A percentile compares a stretch with the other conserved stretches of the same genome.
Conservation (phyloP, 2,797 vertebrate genomes). For the Labroides dimidiatus region DNA sequence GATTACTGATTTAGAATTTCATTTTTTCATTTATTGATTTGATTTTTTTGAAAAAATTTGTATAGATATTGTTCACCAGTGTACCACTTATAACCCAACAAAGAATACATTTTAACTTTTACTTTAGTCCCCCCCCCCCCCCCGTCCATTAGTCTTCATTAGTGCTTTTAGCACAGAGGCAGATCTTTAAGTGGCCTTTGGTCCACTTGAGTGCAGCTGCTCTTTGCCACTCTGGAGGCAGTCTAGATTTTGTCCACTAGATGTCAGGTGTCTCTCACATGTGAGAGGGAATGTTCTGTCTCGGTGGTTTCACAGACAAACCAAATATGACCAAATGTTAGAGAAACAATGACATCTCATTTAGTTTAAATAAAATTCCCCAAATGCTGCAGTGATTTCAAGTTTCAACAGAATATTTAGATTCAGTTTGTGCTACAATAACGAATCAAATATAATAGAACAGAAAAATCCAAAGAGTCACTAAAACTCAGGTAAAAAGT, state of each 20-base stretch:
- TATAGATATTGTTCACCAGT: too few relatives aligned
- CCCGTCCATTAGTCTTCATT: too few relatives aligned
- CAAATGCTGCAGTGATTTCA: background rate
- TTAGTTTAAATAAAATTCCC: background rate
- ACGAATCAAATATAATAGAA: background rate
- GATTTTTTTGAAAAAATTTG: too few relatives aligned
- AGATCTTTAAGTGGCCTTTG: too few relatives aligned
- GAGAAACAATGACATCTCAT: background rate
- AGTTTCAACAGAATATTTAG: background rate
- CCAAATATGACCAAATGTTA: background rate
- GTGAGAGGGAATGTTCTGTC: slow-evolving; percentile 20
- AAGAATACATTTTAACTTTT: too few relatives aligned
- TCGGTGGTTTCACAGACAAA: background rate
- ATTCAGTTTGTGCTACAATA: background rate
- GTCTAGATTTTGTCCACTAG: slow-evolving; percentile 69
- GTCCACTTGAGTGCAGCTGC: background rate
- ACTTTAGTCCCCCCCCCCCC: too few relatives aligned
- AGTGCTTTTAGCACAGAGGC: too few relatives aligned
- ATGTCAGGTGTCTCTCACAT: slow-evolving; percentile 68
- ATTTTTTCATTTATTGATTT: too few relatives aligned
- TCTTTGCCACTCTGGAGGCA: background rate
- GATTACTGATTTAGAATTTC: too few relatives aligned
- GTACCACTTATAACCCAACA: too few relatives aligned
- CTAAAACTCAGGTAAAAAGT: background rate
- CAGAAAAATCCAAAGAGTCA: background rate